These are phyloP conservation scores for Oreochromis mossambicus DNA, from an alignment of 2,797 vertebrate species.

Conservation along the genomic window DNA sequence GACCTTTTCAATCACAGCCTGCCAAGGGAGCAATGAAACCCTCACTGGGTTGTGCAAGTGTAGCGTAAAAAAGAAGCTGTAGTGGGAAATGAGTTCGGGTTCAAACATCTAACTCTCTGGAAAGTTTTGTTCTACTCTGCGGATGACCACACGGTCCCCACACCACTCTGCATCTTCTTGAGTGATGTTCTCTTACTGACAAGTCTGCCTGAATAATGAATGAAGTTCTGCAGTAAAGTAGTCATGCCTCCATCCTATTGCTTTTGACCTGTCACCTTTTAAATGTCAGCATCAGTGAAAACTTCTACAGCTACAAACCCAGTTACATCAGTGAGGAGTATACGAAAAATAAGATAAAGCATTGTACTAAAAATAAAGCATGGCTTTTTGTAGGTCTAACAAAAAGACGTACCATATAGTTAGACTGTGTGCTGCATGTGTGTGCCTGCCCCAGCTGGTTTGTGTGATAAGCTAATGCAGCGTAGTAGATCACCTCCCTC, in stretches of 20 bases:
- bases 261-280: conserved; percentile 58
- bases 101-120: conserved; percentile 23
- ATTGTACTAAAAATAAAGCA: conserved; percentile 19
- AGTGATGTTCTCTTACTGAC: conserved; percentile 63
- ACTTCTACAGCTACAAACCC: not conserved
- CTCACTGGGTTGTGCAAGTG: not conserved
- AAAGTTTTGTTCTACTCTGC: conserved; percentile 40
- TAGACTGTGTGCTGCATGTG: not conserved
- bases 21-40: conserved; percentile 13
- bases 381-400: conserved; percentile 25
- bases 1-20: conserved; percentile 37
- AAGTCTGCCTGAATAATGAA: conserved; percentile 70
- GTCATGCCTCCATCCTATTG: conserved; percentile 19
- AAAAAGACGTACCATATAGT: conserved; percentile 7
- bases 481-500: conserved; percentile 48
- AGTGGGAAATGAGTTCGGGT: not conserved
- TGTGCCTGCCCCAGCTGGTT: conserved; percentile 43
- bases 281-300: conserved; percentile 41
- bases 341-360: conserved; percentile 13
- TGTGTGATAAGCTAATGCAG: conserved; percentile 60
- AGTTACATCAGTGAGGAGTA: not conserved
- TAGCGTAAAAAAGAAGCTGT: not conserved
- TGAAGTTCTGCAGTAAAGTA: conserved; percentile 49
- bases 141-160: conserved; percentile 20
- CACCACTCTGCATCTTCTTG: conserved; percentile 30